These are phyloP conservation scores for Baronia brevicornis DNA, from an alignment of 2,888 invertebrate species.

Conservation along the genomic window DNA sequence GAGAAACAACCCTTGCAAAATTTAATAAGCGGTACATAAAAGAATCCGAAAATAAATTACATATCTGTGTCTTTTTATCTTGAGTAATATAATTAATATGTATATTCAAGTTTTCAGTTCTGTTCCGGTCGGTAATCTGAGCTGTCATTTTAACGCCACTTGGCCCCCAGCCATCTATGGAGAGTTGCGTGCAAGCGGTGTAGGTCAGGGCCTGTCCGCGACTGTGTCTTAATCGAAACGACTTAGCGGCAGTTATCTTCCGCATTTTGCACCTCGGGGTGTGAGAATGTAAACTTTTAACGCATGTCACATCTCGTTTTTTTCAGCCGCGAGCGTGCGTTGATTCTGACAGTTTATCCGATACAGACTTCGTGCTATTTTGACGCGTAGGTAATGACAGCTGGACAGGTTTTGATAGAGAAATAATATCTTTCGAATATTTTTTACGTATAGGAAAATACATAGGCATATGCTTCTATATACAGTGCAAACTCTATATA, in stretches of 20 bases:
- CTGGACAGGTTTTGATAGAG: slow-evolving; percentile 2
- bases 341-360: slow-evolving; percentile 4
- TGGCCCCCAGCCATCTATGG: slow-evolving; percentile 10
- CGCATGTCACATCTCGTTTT: too few relatives aligned
- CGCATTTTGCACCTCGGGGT: slow-evolving; percentile 22
- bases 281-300: slow-evolving; percentile 19
- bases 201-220: slow-evolving; percentile 23
- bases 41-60: too few relatives aligned
- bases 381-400: slow-evolving; percentile 6
- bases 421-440: too few relatives aligned
- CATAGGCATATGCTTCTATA: too few relatives aligned
- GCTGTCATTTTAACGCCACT: slow-evolving; percentile 5
- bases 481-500: too few relatives aligned
- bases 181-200: slow-evolving; percentile 16
- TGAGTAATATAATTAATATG: too few relatives aligned
- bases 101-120: slow-evolving; percentile 2
- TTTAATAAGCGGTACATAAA: too few relatives aligned
- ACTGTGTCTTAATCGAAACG: slow-evolving; percentile 27
- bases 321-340: too few relatives aligned
- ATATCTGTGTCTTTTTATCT: too few relatives aligned
- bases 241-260: slow-evolving; percentile 24
- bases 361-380: slow-evolving; percentile 6
- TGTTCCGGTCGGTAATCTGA: slow-evolving; percentile 6
- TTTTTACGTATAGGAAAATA: too few relatives aligned
- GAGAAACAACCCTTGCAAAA: too few relatives aligned